A percentile compares a stretch with the other conserved stretches of the same genome.
Conservation (phyloP, 2,888 invertebrate genomes). For the Tipula helvola region DNA sequence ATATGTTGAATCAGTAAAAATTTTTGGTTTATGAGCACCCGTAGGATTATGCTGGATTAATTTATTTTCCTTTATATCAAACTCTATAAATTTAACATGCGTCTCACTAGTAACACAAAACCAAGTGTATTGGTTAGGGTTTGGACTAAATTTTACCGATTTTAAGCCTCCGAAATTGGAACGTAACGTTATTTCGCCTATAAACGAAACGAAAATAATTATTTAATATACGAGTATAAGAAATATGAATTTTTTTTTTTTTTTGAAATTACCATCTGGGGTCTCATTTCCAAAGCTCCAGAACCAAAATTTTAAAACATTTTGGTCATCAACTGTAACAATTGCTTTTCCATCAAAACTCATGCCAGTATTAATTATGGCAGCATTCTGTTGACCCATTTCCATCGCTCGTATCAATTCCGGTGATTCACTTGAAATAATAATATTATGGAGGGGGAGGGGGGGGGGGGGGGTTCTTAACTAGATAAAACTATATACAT, state of each 20-base stretch:
- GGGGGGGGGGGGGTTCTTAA: no score
- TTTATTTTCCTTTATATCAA: conserved; percentile 11
- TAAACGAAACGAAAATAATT: neutral
- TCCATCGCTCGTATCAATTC: neutral
- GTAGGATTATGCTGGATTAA: conserved; percentile 22
- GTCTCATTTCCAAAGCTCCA: conserved; percentile 43
- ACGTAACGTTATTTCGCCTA: neutral
- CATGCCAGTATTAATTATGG: neutral
- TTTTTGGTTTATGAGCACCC: neutral
- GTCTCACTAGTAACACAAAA: conserved; percentile 15
- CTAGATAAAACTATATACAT: no score
- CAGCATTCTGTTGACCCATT: neutral
- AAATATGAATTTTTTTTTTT: neutral
- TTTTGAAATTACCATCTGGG: conserved; percentile 39
- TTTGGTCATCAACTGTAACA: conserved; percentile 31
- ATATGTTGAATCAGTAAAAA: conserved; percentile 38
- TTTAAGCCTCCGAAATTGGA: conserved; percentile 14
- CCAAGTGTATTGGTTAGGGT: conserved; percentile 12
- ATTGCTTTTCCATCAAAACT: conserved; percentile 12
- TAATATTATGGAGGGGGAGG: no score
- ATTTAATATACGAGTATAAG: neutral
- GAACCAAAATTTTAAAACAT: conserved; percentile 45
- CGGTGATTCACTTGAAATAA: neutral
- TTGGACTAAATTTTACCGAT: conserved; percentile 14
- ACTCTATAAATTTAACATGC: conserved; percentile 14